Percentiles rank a stretch among this genome's conserved stretches.
Conservation (phyloP, 2,888 invertebrate genomes). For the Ormyrus pomaceus region DNA sequence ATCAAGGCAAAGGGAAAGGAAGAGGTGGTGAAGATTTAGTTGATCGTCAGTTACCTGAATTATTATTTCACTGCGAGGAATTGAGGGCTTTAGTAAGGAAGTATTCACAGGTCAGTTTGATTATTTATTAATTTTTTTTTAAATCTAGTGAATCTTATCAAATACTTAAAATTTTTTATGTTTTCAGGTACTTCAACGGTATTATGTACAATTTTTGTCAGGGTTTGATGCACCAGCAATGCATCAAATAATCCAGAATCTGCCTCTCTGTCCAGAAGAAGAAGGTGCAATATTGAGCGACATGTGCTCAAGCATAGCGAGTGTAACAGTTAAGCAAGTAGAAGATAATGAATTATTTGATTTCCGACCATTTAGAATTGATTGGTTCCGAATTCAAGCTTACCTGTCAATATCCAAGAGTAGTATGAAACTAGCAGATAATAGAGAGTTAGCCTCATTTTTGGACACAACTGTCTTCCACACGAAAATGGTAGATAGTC, state of each 20-base stretch:
- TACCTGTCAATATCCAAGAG: slow-evolving; percentile 92
- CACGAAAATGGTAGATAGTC: slow-evolving; percentile 97
- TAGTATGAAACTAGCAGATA: slow-evolving; percentile 86
- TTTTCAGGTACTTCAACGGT: slow-evolving; percentile 89
- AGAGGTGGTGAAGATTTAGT: slow-evolving; percentile 95
- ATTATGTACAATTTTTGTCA: slow-evolving; percentile 97
- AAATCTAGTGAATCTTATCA: background rate
- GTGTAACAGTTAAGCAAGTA: slow-evolving; percentile 93
- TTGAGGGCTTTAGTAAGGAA: slow-evolving; percentile 94
- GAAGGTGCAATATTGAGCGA: slow-evolving; percentile 96
- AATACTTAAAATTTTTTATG: background rate
- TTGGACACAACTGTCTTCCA: slow-evolving; percentile 98
- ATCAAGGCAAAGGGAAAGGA: slow-evolving; percentile 87
- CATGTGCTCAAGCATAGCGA: slow-evolving; percentile 91
- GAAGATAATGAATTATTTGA: slow-evolving; percentile 97
- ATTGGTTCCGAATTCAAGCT: slow-evolving; percentile 98
- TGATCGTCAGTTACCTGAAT: slow-evolving; percentile 96
- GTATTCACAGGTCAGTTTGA: slow-evolving; percentile 83
- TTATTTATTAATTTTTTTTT: slow-evolving; percentile 1
- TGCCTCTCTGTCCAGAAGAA: slow-evolving; percentile 93
- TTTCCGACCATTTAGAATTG: slow-evolving; percentile 94
- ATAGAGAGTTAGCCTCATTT: slow-evolving; percentile 91
- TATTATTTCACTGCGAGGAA: slow-evolving; percentile 99
- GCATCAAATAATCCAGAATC: slow-evolving; percentile 88
- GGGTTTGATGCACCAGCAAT: slow-evolving; percentile 97